phyloP scores from a whole-genome alignment of 2,797 vertebrate species.

The Kryptopterus vitreolus region DNA sequence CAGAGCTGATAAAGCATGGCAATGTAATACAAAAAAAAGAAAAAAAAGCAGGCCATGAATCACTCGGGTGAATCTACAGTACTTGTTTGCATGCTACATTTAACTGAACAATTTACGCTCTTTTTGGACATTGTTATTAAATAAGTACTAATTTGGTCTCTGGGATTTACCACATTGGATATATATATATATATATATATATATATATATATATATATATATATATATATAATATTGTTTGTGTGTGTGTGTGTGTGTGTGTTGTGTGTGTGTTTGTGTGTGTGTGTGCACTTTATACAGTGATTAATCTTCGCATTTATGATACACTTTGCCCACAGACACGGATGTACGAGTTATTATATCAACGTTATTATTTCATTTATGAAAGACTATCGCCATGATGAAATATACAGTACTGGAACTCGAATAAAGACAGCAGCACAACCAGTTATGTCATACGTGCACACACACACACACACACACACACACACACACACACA shows the following conservation, averaged over 20 bases:
- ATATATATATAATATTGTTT: no score
- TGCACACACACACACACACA: neutral
- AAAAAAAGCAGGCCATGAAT: neutral
- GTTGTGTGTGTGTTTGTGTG: no score
- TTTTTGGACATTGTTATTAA: neutral
- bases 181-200: no score
- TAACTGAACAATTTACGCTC: neutral
- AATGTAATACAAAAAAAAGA: neutral
- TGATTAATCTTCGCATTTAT: neutral
- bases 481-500: neutral
- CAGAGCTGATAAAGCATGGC: constrained; percentile 11
- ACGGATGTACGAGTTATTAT: neutral
- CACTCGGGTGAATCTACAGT: neutral
- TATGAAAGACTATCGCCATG: neutral
- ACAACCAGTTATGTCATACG: neutral
- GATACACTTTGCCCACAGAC: neutral
- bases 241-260: no score
- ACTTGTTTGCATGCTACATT: neutral
- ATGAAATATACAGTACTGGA: neutral
- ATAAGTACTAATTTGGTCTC: neutral
- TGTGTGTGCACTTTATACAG: no score
- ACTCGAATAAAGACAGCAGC: neutral
- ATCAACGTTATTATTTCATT: neutral
- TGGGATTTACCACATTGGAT: no score
- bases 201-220: no score